These are phyloP conservation scores for Slavum lentiscoides DNA, from an alignment of 2,888 invertebrate genomes.

Conservation along the genomic window DNA sequence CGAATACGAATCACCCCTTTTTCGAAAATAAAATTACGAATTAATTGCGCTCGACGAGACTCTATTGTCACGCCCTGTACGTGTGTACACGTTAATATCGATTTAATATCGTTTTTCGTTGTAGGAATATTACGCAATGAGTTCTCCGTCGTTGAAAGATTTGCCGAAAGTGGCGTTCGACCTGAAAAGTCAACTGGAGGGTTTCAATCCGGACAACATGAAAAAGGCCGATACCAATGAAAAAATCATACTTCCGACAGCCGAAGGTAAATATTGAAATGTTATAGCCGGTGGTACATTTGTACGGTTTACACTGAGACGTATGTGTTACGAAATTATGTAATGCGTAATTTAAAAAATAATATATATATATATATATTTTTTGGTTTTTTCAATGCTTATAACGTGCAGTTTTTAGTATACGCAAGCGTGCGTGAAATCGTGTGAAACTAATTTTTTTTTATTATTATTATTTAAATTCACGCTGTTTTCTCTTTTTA, in stretches of 20 bases:
- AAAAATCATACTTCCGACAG: slow-evolving; percentile 89
- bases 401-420: background rate
- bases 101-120: background rate
- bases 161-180: slow-evolving; percentile 87
- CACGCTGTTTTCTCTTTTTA: background rate
- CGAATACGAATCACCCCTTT: slow-evolving; percentile 24
- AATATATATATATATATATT: too few species aligned
- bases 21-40: background rate
- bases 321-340: too few species aligned
- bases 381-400: slow-evolving; percentile 34
- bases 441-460: background rate
- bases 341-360: too few species aligned
- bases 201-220: slow-evolving; percentile 84
- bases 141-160: slow-evolving; percentile 81
- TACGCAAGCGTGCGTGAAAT: background rate
- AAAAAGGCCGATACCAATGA: slow-evolving; percentile 88
- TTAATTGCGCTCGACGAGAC: background rate
- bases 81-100: too few species aligned
- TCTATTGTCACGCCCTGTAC: background rate
- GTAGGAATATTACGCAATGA: slow-evolving; percentile 43
- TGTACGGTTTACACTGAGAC: too few species aligned
- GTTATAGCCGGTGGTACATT: too few species aligned
- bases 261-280: slow-evolving; percentile 72
- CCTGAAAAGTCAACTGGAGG: slow-evolving; percentile 87
- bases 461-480: background rate